Percentiles rank a stretch among this genome's conserved stretches.
Evolutionary conservation across 1,140 invertebrate genomes (phyloP).

Genomic region (Eueides isabella): DNA sequence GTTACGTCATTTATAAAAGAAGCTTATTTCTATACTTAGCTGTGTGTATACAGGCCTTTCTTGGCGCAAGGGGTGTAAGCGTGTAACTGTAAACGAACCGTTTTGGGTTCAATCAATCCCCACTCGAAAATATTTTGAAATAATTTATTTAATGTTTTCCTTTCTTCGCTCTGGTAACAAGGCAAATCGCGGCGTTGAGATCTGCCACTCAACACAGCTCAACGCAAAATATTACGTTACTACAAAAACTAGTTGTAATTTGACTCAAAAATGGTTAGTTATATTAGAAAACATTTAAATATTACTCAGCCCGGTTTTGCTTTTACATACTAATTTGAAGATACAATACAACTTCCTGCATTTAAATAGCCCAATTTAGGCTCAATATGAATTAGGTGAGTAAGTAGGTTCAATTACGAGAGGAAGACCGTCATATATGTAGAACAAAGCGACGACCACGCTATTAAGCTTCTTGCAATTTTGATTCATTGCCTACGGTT

Average conservation of each 20-base stretch:
- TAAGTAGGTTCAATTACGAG: constrained; percentile 12
- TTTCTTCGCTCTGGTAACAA: too few relatives aligned
- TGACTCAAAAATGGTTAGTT: too few relatives aligned
- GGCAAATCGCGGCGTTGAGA: too few relatives aligned
- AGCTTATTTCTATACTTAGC: not conserved
- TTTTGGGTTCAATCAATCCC: too few relatives aligned
- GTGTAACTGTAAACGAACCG: too few relatives aligned
- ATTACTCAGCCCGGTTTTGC: not conserved
- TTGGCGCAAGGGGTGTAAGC: too few relatives aligned
- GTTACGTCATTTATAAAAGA: not conserved
- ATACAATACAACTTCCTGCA: constrained; percentile 7
- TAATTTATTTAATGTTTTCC: too few relatives aligned
- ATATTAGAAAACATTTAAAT: not conserved
- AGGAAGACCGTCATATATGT: not conserved
- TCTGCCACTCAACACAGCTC: too few relatives aligned
- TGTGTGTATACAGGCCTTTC: not conserved
- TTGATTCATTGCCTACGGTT: constrained; percentile 1
- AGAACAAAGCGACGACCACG: constrained; percentile 9
- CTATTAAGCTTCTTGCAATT: constrained; percentile 5
- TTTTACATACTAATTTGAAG: not conserved
- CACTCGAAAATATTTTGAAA: too few relatives aligned
- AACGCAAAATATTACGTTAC: too few relatives aligned
- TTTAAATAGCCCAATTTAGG: not conserved
- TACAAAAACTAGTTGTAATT: too few relatives aligned
- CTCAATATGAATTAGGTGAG: constrained; percentile 10